Evolutionary conservation across 2,797 vertebrate genomes (phyloP), one percentile per base, ranked within the genome.

Genomic region (Rallus crepitans): DNA sequence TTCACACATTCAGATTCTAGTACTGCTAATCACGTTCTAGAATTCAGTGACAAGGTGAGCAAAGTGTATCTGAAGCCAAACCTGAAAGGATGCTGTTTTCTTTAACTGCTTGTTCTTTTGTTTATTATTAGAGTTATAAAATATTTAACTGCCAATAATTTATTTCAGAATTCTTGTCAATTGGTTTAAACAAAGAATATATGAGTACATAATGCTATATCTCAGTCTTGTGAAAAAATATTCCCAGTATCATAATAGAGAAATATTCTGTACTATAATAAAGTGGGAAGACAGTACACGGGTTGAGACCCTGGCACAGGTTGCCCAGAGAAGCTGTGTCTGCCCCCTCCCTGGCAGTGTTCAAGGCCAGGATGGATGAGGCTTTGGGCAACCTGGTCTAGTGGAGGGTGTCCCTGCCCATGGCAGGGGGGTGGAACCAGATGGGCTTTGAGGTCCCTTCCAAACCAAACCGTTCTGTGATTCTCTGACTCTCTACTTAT

Each of bases 31-130:
- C 73, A 72, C 60, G 77, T 77, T 96, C 96, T 73, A 95, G 88
- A 96, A 96, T 91, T 90, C 95, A 86, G 27, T 87, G 93, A 96
- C 90, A 94, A 97, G 91, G 93, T 95, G 70, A 96, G 82, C 71
- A 92, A 94, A 95, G 90, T 61, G 53, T 48, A 60, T 35, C 57
- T 27, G 69, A 88, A 89, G 90, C 56, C 80, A 84, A 93, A 83
- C 52, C 56, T 92, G 61, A 81, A 81, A 95, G 50, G 86, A 88
- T 80, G 89, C 57, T 72, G 47, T 89, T 95, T 87, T 93, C 89
- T 92, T 96, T 50, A 90, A 89, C 73, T 66, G 78, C 60, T 95
- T 91, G 61, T 80, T 95, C 88, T 94, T 85, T 56, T 91, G 63
- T 87, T 90, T 94, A 88, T 80, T 87, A 80, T 71, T 84, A 57